Evolutionary conservation across 1,140 invertebrate genomes (phyloP), one percentile per base, ranked within the genome.

Genomic region (Drosophila funebris): DNA sequence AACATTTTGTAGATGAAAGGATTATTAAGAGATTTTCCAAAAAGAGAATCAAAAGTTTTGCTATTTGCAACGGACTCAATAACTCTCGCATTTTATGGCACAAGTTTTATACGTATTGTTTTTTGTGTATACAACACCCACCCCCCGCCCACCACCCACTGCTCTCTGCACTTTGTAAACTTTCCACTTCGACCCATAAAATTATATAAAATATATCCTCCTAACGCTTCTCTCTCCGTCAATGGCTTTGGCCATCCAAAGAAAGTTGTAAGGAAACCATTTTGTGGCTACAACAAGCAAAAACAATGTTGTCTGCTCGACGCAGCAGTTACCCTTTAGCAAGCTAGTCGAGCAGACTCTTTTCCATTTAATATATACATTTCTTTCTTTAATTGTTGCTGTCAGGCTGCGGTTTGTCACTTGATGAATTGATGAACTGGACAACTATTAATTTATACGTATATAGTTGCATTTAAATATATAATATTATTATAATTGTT

Each of bases 161-260:
- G 13, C 0, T 22, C 9, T 39, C 14, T 18, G 54, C 58, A 62
- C 36, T 69, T 69, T 61, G 48, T 53, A 61, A 69, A 69, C 46
- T 69, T 69, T 69, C 14, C 36, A 69, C 24, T 68, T 52, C 37
- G 37, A 43, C 18, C 66, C 56, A 69, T 69, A 69, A 69, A 69
- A 69, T 69, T 69, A 69, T 44, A 69, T 69, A 69, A 69, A 69
- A 69, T 69, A 69, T 62, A 53, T 52, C 66, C 56, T 37, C 27
- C 16, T 29, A 4, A 18, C 14, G n/a, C 24, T 4, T 6, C 36
- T 9, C 16, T 37, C 14, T 24, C 52, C 44, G 37, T 64, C 61
- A 54, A 53, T 63, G 46, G 43, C 48, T 14, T 29, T 22, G 46
- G 52, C 52, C 63, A 57, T 20, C 41, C 11, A 46, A 48, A n/a